Conservation (phyloP, 1,140 invertebrate genomes). For the Anastatus disparis region DNA sequence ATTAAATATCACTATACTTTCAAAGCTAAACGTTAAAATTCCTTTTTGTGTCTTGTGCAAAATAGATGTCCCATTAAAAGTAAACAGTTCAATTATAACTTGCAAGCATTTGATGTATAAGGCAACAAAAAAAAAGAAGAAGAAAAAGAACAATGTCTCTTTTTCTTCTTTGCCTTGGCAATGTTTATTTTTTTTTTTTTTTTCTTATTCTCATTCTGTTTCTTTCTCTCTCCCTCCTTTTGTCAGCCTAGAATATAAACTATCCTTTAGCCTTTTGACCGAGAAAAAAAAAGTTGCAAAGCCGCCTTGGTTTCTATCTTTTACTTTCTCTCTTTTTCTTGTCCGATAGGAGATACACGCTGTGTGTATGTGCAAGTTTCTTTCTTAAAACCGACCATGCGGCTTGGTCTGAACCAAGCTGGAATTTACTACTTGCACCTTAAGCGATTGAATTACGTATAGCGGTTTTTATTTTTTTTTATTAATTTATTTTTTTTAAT, state of each 20-base stretch:
- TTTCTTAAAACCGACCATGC: slow-evolving; percentile 25
- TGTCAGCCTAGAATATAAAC: slow-evolving; percentile 22
- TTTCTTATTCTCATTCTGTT: not conserved
- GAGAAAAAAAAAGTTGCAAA: not conserved
- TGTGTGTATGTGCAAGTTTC: not conserved
- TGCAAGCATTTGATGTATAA: no score
- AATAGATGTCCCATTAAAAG: no score
- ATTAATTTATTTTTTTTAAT: no score
- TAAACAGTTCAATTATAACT: no score
- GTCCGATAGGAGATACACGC: no score
- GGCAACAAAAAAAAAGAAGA: no score
- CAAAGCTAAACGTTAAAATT: no score
- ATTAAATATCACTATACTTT: no score
- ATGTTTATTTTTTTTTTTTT: slow-evolving; percentile 8
- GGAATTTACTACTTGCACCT: slow-evolving; percentile 50
- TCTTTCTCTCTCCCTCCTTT: slow-evolving; percentile 3
- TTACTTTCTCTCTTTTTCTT: no score
- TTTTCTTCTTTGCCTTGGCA: not conserved
- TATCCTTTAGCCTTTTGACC: slow-evolving; percentile 14
- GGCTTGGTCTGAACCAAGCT: slow-evolving; percentile 50
- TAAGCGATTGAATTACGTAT: slow-evolving; percentile 36
- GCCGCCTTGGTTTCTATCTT: not conserved
- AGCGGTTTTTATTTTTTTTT: no score
- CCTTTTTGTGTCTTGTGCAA: no score
- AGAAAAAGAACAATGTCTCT: not conserved